A percentile compares a stretch with the other conserved stretches of the same genome.
Evolutionary conservation across 2,797 vertebrate species (phyloP).

Genomic region (Mycteria americana): DNA sequence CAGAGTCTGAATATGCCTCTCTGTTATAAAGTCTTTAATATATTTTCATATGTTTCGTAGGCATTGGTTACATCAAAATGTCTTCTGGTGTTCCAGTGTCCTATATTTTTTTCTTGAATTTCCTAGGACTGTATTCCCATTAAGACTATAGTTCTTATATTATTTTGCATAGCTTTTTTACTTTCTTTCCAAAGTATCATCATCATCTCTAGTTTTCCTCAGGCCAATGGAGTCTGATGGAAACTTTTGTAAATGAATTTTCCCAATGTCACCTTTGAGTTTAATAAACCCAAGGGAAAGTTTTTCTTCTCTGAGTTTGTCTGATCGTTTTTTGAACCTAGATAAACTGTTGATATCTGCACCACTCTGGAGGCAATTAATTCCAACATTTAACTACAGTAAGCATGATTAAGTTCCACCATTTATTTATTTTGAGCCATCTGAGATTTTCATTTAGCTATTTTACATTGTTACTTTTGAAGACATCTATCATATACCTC

Average conservation of each 20-base stretch:
- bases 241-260: not conserved
- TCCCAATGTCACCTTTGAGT: not conserved
- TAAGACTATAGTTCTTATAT: not conserved
- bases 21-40: not conserved
- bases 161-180: not conserved
- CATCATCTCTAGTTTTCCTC: not conserved
- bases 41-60: not conserved
- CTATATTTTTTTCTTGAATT: not conserved
- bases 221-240: not conserved
- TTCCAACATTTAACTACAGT: not conserved
- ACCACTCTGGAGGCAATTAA: not conserved
- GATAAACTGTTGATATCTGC: not conserved
- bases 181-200: not conserved
- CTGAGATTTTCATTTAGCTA: not conserved
- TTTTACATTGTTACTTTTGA: not conserved
- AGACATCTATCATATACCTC: not conserved
- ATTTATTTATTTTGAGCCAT: not conserved
- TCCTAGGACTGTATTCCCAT: not conserved
- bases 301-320: not conserved
- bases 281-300: not conserved
- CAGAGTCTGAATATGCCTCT: not conserved
- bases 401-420: not conserved
- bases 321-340: not conserved
- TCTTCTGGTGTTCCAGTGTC: not conserved
- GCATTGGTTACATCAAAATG: accelerated